Conservation (phyloP, 2,888 invertebrate species). For the Drosophila imparisetae region DNA sequence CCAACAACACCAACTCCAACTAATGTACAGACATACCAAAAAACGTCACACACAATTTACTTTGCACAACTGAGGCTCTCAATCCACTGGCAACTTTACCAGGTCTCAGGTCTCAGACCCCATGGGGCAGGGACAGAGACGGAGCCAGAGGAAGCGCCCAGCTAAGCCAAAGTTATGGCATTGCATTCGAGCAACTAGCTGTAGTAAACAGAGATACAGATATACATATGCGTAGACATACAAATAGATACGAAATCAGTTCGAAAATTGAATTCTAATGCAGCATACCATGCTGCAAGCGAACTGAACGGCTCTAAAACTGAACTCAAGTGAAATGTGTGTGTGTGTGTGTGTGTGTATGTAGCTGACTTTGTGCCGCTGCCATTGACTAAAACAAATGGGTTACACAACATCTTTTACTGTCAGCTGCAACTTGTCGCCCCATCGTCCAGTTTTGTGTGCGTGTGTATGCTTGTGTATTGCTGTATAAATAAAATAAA, state of each 20-base stretch:
- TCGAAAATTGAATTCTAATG: conserved; percentile 78
- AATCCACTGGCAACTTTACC: conserved; percentile 27
- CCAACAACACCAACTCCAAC: conserved; percentile 19
- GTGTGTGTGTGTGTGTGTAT: not conserved
- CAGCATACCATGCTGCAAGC: conserved; percentile 55
- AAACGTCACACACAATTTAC: conserved; percentile 62
- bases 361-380: conserved; percentile 69
- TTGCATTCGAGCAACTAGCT: conserved; percentile 47
- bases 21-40: conserved; percentile 39
- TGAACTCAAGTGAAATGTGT: conserved; percentile 51
- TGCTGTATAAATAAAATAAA: conserved; percentile 77
- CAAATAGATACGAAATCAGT: conserved; percentile 66
- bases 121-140: not conserved
- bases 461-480: conserved; percentile 36
- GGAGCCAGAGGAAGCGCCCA: conserved; percentile 20
- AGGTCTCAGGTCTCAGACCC: conserved; percentile 4
- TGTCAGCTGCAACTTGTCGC: conserved; percentile 78
- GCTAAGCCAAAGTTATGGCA: conserved; percentile 76
- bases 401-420: conserved; percentile 78
- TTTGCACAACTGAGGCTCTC: conserved; percentile 48
- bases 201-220: conserved; percentile 17
- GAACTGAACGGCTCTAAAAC: conserved; percentile 24
- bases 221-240: conserved; percentile 12
- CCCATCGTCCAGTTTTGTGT: conserved; percentile 47
- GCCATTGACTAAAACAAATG: conserved; percentile 80